Evolutionary conservation across 2,888 invertebrate species (phyloP), one percentile per base, ranked within the genome.

Genomic region (Thymelicus sylvestris): DNA sequence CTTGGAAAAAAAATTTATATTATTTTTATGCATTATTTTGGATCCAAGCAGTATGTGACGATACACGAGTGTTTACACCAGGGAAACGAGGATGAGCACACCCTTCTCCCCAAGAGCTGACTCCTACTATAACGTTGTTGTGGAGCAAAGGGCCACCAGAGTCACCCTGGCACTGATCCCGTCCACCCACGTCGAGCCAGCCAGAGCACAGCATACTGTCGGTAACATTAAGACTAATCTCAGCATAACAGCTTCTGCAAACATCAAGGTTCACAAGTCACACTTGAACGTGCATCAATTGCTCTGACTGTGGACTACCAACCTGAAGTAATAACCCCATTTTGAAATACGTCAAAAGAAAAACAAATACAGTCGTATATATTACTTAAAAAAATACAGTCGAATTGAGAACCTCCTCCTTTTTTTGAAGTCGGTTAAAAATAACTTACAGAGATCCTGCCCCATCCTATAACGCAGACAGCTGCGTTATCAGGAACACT

Each of bases 381-480:
- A n/a, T n/a, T n/a, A n/a, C n/a, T n/a, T n/a, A n/a, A n/a, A n/a
- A n/a, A n/a, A n/a, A n/a, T n/a, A n/a, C n/a, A n/a, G n/a, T n/a
- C n/a, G n/a, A n/a, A n/a, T n/a, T n/a, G n/a, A n/a, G n/a, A n/a
- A n/a, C n/a, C n/a, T n/a, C n/a, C n/a, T n/a, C n/a, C n/a, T n/a
- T n/a, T n/a, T n/a, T n/a, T n/a, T n/a, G n/a, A n/a, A n/a, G n/a
- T n/a, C n/a, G n/a, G n/a, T n/a, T n/a, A n/a, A n/a, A n/a, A n/a
- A 7, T 12, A 44, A 83, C 85, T 84, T 77, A 88, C 88, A 3
- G 72, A 71, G 44, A 77, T 80, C n/a, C 73, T 44, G 0, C 89
- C 90, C 88, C 88, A 90, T 75, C 89, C 88, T 39, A 81, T 76
- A 38, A 84, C 84, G 77, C 85, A 82, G 6, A 88, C 86, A 2